These are phyloP conservation scores for Pandemis corylana DNA, from an alignment of 2,888 invertebrate genomes.

Conservation along the genomic window DNA sequence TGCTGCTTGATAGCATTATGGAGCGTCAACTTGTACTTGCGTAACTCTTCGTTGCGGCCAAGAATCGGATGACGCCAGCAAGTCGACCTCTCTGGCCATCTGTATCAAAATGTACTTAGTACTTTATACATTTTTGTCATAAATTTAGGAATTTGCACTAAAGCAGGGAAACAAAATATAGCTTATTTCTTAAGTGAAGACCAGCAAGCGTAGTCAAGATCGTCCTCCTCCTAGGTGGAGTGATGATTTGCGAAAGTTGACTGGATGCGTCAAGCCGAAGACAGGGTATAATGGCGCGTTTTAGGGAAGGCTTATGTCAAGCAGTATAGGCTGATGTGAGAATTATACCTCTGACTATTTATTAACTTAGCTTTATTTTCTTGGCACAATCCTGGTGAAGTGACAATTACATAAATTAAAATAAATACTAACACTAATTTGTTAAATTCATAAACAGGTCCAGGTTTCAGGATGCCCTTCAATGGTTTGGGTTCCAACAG, in stretches of 20 bases:
- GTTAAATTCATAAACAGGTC: slow-evolving; percentile 87
- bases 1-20: slow-evolving; percentile 59
- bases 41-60: slow-evolving; percentile 78
- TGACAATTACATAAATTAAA: not conserved
- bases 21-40: slow-evolving; percentile 53
- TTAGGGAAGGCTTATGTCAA: too few relatives aligned
- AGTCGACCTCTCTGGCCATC: slow-evolving; percentile 53
- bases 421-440: slow-evolving; percentile 53
- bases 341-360: too few relatives aligned
- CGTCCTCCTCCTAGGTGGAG: too few relatives aligned
- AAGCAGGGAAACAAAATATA: too few relatives aligned
- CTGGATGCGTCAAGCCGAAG: too few relatives aligned
- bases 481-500: slow-evolving; percentile 82
- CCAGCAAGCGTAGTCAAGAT: too few relatives aligned
- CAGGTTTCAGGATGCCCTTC: slow-evolving; percentile 86
- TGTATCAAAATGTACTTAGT: slow-evolving; percentile 40
- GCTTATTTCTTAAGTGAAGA: too few relatives aligned
- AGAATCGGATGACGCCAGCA: slow-evolving; percentile 73
- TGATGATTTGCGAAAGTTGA: too few relatives aligned
- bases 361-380: too few relatives aligned
- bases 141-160: not conserved
- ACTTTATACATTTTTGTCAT: not conserved
- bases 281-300: too few relatives aligned
- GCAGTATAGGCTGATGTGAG: too few relatives aligned
- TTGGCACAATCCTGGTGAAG: too few relatives aligned